Base-by-base conservation (phyloP, 2,113 vertebrate genomes). In the Oncorhynchus tshawytscha region DNA sequence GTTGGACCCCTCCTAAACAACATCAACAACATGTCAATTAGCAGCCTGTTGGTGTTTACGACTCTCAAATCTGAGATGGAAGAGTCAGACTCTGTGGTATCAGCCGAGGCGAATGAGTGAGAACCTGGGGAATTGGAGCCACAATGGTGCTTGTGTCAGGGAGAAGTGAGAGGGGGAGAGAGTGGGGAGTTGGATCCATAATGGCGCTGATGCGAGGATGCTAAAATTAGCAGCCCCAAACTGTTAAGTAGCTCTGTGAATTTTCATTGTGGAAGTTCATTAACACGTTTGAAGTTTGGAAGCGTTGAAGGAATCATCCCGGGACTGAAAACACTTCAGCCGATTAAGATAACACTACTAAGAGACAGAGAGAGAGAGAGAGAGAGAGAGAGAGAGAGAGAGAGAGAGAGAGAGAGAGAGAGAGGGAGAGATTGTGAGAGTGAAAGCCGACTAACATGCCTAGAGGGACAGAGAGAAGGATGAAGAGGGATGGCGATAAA, bases 11-110 rank as follows among this genome's bases (percentile, higher is more conserved):
- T 73, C 78, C 80, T 83, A 74, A 39, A 83, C 79, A 79, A 78
- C 82, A 86, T 86, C 88, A 88, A 87, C 84, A 87, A 82, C 83
- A 83, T 78, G 71, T 85, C 82, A 88, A 87, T 94, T 92, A 89
- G 89, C 73, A 65, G 79, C 72, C 77, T 74, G 78, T 81, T 89
- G 39, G 39, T 89, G 90, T 82, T 88, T 90, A 80, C 84, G 73
- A 78, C 67, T 24, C 3, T 69, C 67, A 78, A 82, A 81, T 81
- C 78, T 75, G 59, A 77, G 81, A 70, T n/a, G 82, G 48, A 78
- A 80, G 74, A 67, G 69, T 74, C 69, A 71, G 72, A 78, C 66
- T 48, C 39, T 59, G 77, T 71, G 81, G 64, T 66, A 72, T 25
- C 4, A 7, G 70, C n/a, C n/a, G 45, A 31, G 31, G 57, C 66